Evolutionary conservation across 1,140 invertebrate species (phyloP), one percentile per base, ranked within the genome.

Genomic region (Drosophila lacertosa): DNA sequence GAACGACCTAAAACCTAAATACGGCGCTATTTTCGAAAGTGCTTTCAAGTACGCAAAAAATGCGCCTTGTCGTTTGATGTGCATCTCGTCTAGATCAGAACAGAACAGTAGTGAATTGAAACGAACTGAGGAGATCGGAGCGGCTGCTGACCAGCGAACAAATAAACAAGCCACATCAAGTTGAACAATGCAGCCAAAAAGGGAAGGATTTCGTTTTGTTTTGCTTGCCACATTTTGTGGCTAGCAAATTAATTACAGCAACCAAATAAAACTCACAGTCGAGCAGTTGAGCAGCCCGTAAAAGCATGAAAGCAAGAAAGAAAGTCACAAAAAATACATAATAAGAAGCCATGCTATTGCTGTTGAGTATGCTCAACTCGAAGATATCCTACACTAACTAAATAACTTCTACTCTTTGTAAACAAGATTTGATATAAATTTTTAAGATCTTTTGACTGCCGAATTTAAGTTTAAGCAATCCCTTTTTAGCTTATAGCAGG

Each of bases 241-340:
- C 77, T 60, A 60, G 65, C 75, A 80, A 86, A 84, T 86, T 84
- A 84, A 84, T 84, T 84, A 67, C 81, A 40, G 44, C 44, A 57
- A 50, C 65, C 54, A 50, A 78, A 55, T 51, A 57, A 67, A 78
- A 55, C 55, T 48, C 60, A 51, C 60, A 65, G 20, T n/a, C 22
- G 32, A 50, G n/a, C n/a, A n/a, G 32, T 37, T 39, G 35, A 33
- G 32, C 16, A 45, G 55, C 13, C 9, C 35, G 35, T 32, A 62
- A 33, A 47, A 29, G n/a, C 22, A 16, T 16, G 37, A 53, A 53
- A 47, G 26, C 70, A 64, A 50, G 40, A 72, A 83, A 78, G 50
- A 66, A 74, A 70, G 50, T 40, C 51, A 69, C 59, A 60, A 62
- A 53, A 53, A 44, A 59, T 48, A 64, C 18, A 62, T 26, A 39